These are phyloP conservation scores for Calephelis nemesis DNA, from an alignment of 1,140 invertebrate genomes.

Conservation along the genomic window DNA sequence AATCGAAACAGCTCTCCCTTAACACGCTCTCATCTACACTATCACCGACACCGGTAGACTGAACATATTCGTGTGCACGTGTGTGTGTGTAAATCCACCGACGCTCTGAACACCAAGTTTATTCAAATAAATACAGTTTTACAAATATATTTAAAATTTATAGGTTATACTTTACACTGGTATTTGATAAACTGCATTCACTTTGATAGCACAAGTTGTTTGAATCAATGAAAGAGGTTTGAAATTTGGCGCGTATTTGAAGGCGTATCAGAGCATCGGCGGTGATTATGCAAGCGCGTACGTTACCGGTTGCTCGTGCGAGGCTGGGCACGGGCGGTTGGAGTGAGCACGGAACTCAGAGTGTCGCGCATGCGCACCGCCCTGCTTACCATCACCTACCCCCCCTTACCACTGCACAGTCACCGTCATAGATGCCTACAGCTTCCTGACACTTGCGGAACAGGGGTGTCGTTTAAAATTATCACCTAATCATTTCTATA, in stretches of 20 bases:
- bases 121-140: conserved; percentile 18
- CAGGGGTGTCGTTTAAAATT: neutral
- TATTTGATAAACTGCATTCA: conserved; percentile 10
- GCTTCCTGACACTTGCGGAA: conserved; percentile 11
- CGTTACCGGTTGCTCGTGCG: conserved; percentile 45
- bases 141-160: neutral
- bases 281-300: conserved; percentile 33
- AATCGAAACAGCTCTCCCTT: conserved; percentile 11
- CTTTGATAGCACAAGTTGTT: neutral
- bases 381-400: conserved; percentile 15
- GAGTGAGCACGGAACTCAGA: conserved; percentile 25
- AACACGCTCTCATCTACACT: conserved; percentile 12
- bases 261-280: conserved; percentile 29
- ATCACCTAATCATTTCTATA: too few relatives aligned
- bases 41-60: conserved; percentile 15
- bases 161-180: too few relatives aligned
- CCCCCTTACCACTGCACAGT: conserved; percentile 3
- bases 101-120: conserved; percentile 25
- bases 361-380: conserved; percentile 19
- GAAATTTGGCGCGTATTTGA: conserved; percentile 4
- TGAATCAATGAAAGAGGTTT: conserved; percentile 2
- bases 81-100: conserved; percentile 25
- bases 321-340: conserved; percentile 25
- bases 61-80: conserved; percentile 18
- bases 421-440: conserved; percentile 9